Conservation (phyloP, 2,113 vertebrate genomes). For the Castor canadensis region DNA sequence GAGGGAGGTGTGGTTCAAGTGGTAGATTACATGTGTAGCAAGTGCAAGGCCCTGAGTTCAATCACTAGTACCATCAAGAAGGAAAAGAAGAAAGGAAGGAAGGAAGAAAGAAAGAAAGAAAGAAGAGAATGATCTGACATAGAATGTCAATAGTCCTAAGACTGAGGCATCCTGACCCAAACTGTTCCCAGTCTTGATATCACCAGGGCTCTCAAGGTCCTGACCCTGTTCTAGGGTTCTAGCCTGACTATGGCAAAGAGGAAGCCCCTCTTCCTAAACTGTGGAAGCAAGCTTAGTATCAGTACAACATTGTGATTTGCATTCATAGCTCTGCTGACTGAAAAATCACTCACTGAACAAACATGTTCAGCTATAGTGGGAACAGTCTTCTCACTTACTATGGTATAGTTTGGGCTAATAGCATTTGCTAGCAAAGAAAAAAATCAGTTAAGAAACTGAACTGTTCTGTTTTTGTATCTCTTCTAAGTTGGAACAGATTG, state of each 20-base stretch:
- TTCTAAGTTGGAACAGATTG: not conserved
- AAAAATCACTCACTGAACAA: not conserved
- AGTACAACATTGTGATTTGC: not conserved
- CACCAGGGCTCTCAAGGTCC: not conserved
- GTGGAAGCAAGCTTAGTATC: not conserved
- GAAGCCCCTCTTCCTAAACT: not conserved
- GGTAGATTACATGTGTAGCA: no score
- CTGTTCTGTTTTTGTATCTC: not conserved
- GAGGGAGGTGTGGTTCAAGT: no score
- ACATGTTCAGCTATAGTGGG: not conserved
- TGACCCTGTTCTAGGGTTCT: fast-evolving
- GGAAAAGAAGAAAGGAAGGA: no score
- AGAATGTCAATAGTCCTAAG: no score
- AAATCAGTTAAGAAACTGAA: not conserved
- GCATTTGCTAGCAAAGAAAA: not conserved
- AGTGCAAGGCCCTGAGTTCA: no score
- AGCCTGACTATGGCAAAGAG: not conserved
- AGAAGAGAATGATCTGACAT: no score
- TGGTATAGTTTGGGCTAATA: not conserved
- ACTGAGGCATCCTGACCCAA: not conserved
- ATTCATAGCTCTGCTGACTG: not conserved
- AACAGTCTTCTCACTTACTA: not conserved
- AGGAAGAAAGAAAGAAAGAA: no score
- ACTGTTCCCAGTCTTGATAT: not conserved
- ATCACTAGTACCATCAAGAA: no score